A percentile compares a stretch with the other conserved stretches of the same genome.
phyloP scores from a whole-genome alignment of 64 coral and sea anemone species.

The Catalaphyllia jardinei region DNA sequence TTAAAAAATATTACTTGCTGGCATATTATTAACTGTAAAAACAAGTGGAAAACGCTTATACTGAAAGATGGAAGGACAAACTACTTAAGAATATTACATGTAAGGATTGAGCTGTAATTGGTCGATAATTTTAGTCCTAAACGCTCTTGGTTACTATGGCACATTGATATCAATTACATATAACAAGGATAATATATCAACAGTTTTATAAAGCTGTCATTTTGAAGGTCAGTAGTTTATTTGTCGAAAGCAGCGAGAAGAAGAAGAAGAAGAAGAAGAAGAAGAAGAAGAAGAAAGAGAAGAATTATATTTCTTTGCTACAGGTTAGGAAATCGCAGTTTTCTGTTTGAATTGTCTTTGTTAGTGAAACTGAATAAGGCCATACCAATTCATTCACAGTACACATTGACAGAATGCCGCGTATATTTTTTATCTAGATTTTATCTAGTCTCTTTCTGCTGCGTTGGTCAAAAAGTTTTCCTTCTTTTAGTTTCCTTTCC shows the following conservation, averaged over 20 bases:
- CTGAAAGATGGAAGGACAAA: too few relatives aligned
- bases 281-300: neutral
- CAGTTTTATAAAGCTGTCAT: neutral
- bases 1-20: too few relatives aligned
- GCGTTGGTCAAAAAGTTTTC: neutral
- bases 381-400: neutral
- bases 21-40: too few relatives aligned
- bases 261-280: neutral
- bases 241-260: neutral
- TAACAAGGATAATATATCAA: conserved; percentile 1
- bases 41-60: too few relatives aligned
- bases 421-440: neutral
- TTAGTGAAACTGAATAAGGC: neutral
- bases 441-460: neutral
- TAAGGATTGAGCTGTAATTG: neutral
- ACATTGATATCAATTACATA: neutral
- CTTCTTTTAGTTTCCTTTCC: neutral
- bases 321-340: neutral
- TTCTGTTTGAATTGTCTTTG: neutral
- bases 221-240: neutral
- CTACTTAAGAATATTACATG: too few relatives aligned
- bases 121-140: neutral
- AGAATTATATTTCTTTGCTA: neutral
- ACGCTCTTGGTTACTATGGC: neutral
- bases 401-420: neutral